phyloP scores from a whole-genome alignment of 2,797 vertebrate species.

The Squalus acanthias region DNA sequence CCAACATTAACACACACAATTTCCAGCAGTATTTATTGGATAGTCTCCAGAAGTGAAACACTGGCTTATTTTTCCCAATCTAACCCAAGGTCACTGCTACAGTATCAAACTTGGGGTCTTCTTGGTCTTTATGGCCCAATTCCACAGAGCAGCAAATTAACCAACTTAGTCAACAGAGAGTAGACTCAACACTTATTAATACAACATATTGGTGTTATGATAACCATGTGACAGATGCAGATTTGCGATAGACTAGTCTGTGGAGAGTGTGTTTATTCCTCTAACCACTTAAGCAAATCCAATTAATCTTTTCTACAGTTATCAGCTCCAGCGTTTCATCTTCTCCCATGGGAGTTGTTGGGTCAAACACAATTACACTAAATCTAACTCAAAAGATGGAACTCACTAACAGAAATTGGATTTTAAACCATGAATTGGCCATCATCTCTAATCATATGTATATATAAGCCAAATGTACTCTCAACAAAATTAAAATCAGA shows the following conservation, averaged over 20 bases:
- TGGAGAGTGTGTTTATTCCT: not conserved
- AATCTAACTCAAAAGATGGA: constrained; percentile 3
- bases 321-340: not conserved
- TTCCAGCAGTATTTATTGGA: not conserved
- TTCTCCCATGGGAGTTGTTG: not conserved
- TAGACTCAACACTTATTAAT: not conserved
- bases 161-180: not conserved
- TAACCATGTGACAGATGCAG: not conserved
- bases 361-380: not conserved
- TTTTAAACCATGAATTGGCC: not conserved
- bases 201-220: not conserved
- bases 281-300: constrained; percentile 17
- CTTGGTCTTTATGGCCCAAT: not conserved
- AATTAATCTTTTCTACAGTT: not conserved
- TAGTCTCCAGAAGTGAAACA: not conserved
- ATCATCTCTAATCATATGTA: not conserved
- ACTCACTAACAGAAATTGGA: not conserved
- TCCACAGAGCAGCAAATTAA: not conserved
- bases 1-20: not conserved
- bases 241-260: not conserved
- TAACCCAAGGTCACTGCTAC: not conserved
- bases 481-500: not conserved
- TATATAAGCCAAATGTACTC: not conserved
- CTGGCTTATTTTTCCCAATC: not conserved
- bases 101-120: not conserved